Evolutionary conservation across 2,888 invertebrate species (phyloP).

Genomic region (Drosophila mercatorum): DNA sequence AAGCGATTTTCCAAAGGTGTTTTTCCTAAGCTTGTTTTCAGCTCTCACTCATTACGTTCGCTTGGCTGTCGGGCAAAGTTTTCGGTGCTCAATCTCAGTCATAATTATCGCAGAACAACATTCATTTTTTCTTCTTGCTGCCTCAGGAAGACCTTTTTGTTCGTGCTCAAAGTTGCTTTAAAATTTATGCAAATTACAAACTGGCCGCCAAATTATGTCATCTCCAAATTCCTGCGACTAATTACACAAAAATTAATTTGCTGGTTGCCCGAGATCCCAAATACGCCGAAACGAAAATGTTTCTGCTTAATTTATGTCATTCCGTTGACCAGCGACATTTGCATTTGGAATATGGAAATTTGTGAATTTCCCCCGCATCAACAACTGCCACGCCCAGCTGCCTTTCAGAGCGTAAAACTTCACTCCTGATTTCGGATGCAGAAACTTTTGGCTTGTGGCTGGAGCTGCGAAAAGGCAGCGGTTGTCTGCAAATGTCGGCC

Average conservation of each 20-base stretch:
- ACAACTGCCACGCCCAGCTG: conserved; percentile 8
- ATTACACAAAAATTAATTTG: conserved; percentile 48
- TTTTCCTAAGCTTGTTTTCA: conserved; percentile 36
- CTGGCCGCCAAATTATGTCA: conserved; percentile 13
- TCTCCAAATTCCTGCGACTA: conserved; percentile 42
- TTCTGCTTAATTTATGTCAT: conserved; percentile 39
- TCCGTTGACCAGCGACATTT: conserved; percentile 28
- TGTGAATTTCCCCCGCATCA: conserved; percentile 35
- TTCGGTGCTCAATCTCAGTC: conserved; percentile 43
- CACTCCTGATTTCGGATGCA: conserved; percentile 17
- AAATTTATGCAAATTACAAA: conserved; percentile 44
- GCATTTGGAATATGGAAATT: conserved; percentile 43
- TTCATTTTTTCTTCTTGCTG: background rate
- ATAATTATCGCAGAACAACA: conserved; percentile 45
- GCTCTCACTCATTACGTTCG: conserved; percentile 35
- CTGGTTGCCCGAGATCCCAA: conserved; percentile 16
- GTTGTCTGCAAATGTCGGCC: background rate
- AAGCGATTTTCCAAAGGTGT: conserved; percentile 45
- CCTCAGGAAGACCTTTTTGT: conserved; percentile 23
- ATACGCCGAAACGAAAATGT: conserved; percentile 16
- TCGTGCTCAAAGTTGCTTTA: conserved; percentile 6
- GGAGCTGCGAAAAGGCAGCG: conserved; percentile 10
- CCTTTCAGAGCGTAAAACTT: conserved; percentile 11
- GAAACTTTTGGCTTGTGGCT: conserved; percentile 11
- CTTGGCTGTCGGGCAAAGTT: conserved; percentile 39